Evolutionary conservation across 2,888 invertebrate species (phyloP), one percentile per base, ranked within the genome.

Genomic region (Abrostola triplasia): DNA sequence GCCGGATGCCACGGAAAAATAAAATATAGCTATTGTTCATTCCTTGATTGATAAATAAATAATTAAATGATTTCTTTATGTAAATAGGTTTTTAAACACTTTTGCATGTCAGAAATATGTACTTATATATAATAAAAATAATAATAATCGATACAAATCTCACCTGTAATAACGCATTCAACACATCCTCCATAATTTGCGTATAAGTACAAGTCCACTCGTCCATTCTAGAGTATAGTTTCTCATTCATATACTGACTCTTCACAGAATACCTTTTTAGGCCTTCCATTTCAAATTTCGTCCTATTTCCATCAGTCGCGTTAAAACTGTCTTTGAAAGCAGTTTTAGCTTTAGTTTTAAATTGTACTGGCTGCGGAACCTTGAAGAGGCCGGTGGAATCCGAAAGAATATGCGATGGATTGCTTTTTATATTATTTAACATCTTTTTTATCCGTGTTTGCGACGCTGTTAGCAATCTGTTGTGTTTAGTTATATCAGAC

Each of bases 131-230:
- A n/a, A n/a, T n/a, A n/a, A 47, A 47, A 47, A 8, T 24, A 40
- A 24, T 24, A 24, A 24, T 24, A 24, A 24, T 24, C 24, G 24
- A 24, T 24, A 24, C 4, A 24, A 13, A 13, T 44, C 76, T 77
- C 75, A 90, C 91, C 84, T 77, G 69, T 41, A 91, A 71, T n/a
- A 90, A n/a, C 35, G 78, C 65, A 7, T 75, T 57, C 4, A 92
- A 58, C 0, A 75, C 64, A 10, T 88, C 84, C 58, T 92, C 92
- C 84, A 92, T 85, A 2, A 87, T 84, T 64, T 92, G 92, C 0
- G 65, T 79, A 24, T 83, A 89, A n/a, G 66, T 70, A 61, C 91
- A 92, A 0, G 85, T 54, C 73, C 80, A 88, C 69, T 92, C 92
- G 0, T 88, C 88, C 5, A 84, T 79, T 52, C 87, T 82, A 0